Evolutionary conservation across 2,113 vertebrate species (phyloP).

Genomic region (Oenanthe melanoleuca): DNA sequence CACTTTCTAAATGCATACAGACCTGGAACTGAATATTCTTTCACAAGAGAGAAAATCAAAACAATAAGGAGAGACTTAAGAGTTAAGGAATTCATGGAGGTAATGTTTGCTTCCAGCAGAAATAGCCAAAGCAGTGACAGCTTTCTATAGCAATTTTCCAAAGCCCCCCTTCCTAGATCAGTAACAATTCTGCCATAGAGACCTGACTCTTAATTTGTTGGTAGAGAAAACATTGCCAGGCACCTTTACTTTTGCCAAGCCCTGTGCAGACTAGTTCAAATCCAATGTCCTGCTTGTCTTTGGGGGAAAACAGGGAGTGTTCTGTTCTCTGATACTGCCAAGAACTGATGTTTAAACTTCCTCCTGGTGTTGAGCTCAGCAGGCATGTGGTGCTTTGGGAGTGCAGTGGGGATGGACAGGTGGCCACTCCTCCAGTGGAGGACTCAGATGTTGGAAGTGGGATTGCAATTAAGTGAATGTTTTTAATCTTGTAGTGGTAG

Average conservation of each 20-base stretch:
- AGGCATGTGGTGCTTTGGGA: rapidly evolving
- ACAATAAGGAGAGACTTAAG: not conserved
- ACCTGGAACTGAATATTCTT: not conserved
- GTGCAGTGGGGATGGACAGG: too few relatives aligned
- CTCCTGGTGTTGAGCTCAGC: not conserved
- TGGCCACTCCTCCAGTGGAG: not conserved
- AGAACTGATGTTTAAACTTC: not conserved
- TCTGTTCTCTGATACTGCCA: not conserved
- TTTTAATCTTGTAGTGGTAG: not conserved
- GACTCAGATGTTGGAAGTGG: not conserved
- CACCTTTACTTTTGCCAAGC: not conserved
- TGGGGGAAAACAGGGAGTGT: not conserved
- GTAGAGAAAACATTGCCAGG: not conserved
- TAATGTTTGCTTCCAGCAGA: not conserved
- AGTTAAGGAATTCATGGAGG: not conserved
- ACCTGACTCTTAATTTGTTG: not conserved
- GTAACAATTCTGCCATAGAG: not conserved
- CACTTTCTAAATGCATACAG: not conserved
- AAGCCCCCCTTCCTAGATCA: not conserved
- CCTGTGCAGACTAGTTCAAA: not conserved
- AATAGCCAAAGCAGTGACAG: not conserved
- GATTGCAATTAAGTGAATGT: not conserved
- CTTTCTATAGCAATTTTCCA: not conserved
- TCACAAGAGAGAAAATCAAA: not conserved
- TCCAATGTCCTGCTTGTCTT: not conserved